Percentiles rank a stretch among this genome's conserved stretches.
Evolutionary conservation across 37 sponge, comb jelly and placozoan genomes (phyloP).

Genomic region (Crambe crambe): DNA sequence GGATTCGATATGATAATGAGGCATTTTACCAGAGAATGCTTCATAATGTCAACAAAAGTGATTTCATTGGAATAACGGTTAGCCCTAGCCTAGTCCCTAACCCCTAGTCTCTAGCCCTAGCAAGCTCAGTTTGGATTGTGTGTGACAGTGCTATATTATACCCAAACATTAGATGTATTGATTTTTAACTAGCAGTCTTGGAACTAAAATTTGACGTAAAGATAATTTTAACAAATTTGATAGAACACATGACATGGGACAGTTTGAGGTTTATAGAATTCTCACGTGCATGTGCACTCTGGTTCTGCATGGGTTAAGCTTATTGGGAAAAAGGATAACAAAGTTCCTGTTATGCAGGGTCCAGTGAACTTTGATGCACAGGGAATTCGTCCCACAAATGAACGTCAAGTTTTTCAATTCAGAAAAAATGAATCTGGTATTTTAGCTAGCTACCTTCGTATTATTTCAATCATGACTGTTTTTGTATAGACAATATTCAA

Average conservation of each 20-base stretch:
- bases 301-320: too few relatives aligned
- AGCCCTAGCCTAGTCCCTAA: too few relatives aligned
- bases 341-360: slow-evolving; percentile 25
- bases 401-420: slow-evolving; percentile 18
- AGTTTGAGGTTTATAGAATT: neutral
- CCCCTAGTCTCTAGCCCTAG: too few relatives aligned
- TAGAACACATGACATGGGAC: too few relatives aligned
- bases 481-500: neutral
- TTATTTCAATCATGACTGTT: neutral
- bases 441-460: neutral
- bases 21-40: neutral
- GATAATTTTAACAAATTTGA: too few relatives aligned
- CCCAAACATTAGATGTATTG: too few relatives aligned
- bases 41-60: neutral
- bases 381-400: slow-evolving; percentile 21
- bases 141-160: too few relatives aligned
- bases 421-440: neutral
- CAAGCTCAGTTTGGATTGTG: too few relatives aligned
- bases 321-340: too few relatives aligned
- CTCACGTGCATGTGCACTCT: too few relatives aligned
- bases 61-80: neutral
- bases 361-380: slow-evolving; percentile 15
- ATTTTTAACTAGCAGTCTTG: too few relatives aligned
- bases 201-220: too few relatives aligned
- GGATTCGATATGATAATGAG: neutral